Evolutionary conservation across 2,797 vertebrate genomes (phyloP).

Genomic region (Anas acuta): DNA sequence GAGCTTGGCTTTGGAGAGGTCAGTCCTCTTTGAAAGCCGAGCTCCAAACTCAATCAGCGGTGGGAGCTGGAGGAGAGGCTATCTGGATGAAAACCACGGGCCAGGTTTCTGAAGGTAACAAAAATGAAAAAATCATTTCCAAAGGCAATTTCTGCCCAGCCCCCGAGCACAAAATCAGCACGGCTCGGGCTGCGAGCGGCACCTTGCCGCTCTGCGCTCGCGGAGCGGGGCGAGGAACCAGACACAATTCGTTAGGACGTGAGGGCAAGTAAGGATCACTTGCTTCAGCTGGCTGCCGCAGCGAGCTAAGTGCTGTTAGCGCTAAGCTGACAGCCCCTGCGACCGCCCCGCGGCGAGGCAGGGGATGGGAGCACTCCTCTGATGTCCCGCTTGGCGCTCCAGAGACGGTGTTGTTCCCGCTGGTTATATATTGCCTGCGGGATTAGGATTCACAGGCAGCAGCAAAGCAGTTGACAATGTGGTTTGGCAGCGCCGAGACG

Average conservation of each 20-base stretch:
- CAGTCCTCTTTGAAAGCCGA: conserved; percentile 39
- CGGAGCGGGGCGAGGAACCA: conserved; percentile 1
- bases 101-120: conserved; percentile 7
- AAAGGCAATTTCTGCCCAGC: background rate
- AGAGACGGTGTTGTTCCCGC: background rate
- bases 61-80: conserved; percentile 41
- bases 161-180: background rate
- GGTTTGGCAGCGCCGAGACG: conserved; percentile 30
- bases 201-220: background rate
- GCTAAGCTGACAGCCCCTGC: background rate
- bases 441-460: conserved; percentile 34
- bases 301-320: background rate
- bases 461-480: conserved; percentile 34
- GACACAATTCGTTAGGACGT: conserved; percentile 1
- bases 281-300: conserved; percentile 19
- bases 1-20: conserved; percentile 52
- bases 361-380: conserved; percentile 3
- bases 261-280: conserved; percentile 44
- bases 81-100: conserved; percentile 16
- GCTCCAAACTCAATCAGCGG: conserved; percentile 9
- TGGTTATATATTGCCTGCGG: conserved; percentile 5
- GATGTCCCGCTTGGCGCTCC: background rate
- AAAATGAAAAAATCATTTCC: too few species aligned
- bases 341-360: background rate
- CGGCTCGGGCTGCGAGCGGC: background rate